Percentiles rank a stretch among this genome's conserved stretches.
phyloP scores from a whole-genome alignment of 2,797 vertebrate genomes.

The Sarcoramphus papa region DNA sequence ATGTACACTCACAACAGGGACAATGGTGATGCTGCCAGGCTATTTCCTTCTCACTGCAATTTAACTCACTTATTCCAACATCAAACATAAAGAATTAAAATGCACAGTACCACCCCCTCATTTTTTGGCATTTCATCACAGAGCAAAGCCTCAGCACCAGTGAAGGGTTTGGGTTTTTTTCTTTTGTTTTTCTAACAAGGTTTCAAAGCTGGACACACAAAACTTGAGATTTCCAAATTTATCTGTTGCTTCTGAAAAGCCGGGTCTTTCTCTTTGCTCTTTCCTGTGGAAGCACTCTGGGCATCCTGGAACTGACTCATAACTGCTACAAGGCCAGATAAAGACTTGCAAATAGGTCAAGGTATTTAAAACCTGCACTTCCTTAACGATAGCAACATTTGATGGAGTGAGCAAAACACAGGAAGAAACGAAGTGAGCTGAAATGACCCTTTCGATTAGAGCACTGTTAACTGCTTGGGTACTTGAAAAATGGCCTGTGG shows the following conservation, averaged over 20 bases:
- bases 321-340: neutral
- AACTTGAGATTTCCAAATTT: neutral
- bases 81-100: neutral
- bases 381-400: neutral
- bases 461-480: neutral
- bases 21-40: neutral
- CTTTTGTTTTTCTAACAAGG: neutral
- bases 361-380: neutral
- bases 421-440: neutral
- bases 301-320: slow-evolving; percentile 1
- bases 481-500: neutral
- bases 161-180: rapidly evolving
- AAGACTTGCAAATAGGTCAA: neutral
- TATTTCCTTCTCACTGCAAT: neutral
- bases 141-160: neutral
- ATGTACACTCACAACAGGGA: neutral
- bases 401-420: neutral
- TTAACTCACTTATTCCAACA: neutral
- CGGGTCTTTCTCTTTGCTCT: neutral
- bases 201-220: neutral
- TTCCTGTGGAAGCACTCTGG: neutral
- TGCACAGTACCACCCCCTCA: neutral
- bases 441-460: neutral
- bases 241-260: neutral
- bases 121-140: neutral